Base-by-base conservation (phyloP, 92 coral and sea anemone species). In the Palythoa caribaeorum region DNA sequence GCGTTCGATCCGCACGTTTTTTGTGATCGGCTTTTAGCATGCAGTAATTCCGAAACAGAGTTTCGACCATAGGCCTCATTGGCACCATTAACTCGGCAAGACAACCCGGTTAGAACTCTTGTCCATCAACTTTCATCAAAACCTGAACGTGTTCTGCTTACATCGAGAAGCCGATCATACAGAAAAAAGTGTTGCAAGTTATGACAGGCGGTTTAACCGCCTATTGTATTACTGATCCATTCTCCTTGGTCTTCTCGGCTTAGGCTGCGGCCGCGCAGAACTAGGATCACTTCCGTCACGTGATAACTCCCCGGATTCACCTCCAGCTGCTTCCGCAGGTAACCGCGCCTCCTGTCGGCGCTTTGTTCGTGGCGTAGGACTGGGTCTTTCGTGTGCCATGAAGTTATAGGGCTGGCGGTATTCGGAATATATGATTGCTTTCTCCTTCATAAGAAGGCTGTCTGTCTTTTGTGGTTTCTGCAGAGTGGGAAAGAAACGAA, bases 321-420 rank as follows among this genome's bases (percentile, higher is more conserved):
- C 51, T 21, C 38, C 63, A 17, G n/a, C 62, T 38, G 76, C 38
- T 21, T 21, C 60, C 75, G 76, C 77, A 51, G 38, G 87, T 54
- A 17, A 78, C 70, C 79, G 71, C 65, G 73, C 89, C 73, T n/a
- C 83, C 37, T 76, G 89, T 77, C 77, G 75, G 38, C 65, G 92
- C 59, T 16, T 76, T 15, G 68, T 86, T 11, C 86, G 55, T 12
- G 94, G 91, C 80, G 85, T 51, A 19, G 95, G 92, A 21, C 84
- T 62, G 14, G 92, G 90, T 38, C 87, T 89, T 62, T 91, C 94
- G 78, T 95, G 92, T 2, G 98, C 87, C 69, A 94, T 83, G 92
- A 97, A 97, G 89, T 97, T 94, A 87, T 97, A 97, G 38, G 99
- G 99, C 66, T 97, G 99, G 74, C 94, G 99, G 60, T 97, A 97